phyloP scores from a whole-genome alignment of 2,888 invertebrate species.

The Silvanus unidentatus region DNA sequence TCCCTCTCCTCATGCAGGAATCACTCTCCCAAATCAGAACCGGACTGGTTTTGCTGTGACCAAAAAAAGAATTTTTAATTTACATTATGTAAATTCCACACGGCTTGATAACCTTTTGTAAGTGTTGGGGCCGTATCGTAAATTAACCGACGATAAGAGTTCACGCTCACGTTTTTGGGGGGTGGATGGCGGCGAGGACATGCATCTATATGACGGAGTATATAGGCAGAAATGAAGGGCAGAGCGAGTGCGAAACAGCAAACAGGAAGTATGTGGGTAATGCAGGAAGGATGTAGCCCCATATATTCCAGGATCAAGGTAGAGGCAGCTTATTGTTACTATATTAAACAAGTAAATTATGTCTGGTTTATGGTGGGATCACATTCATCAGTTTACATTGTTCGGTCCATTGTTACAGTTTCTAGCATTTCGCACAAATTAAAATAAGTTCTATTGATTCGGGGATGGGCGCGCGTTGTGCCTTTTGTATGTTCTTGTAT shows the following conservation, averaged over 20 bases:
- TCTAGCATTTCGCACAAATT: too few relatives aligned
- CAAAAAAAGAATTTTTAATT: background rate
- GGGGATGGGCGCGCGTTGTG: too few relatives aligned
- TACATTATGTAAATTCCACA: background rate
- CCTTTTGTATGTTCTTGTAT: too few relatives aligned
- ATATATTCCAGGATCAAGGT: slow-evolving; percentile 25
- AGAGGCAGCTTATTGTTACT: slow-evolving; percentile 26
- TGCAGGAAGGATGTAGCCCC: slow-evolving; percentile 26
- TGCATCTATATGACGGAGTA: too few relatives aligned
- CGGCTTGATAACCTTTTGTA: background rate
- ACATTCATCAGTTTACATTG: slow-evolving; percentile 3
- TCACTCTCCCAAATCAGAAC: too few relatives aligned
- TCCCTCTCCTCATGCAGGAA: too few relatives aligned
- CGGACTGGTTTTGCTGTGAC: background rate
- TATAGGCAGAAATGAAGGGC: background rate
- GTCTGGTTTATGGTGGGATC: slow-evolving; percentile 4
- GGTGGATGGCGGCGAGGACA: too few relatives aligned
- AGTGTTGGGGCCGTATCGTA: slow-evolving; percentile 8
- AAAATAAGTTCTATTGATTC: too few relatives aligned
- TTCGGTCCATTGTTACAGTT: background rate
- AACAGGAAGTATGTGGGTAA: slow-evolving; percentile 22
- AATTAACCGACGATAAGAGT: slow-evolving; percentile 19
- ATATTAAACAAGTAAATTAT: slow-evolving; percentile 21
- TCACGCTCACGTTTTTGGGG: slow-evolving; percentile 7
- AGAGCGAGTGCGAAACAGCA: slow-evolving; percentile 13